A percentile compares a stretch with the other conserved stretches of the same genome.
phyloP scores from a whole-genome alignment of 2,113 vertebrate genomes.

The Suncus etruscus region DNA sequence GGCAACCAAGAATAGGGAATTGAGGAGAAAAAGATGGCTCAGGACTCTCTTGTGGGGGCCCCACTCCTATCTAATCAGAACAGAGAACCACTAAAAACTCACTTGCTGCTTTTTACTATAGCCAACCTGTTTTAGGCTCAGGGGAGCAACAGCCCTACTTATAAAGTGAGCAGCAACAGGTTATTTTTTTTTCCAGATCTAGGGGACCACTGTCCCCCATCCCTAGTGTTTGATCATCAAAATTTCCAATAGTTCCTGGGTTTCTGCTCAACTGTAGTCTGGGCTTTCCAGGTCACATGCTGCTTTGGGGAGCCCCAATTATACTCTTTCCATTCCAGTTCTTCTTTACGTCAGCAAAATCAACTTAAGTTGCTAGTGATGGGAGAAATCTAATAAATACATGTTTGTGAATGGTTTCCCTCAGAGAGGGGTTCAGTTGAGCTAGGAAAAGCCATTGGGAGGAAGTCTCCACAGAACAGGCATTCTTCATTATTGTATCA shows the following conservation, averaged over 20 bases:
- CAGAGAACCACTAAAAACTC: background rate
- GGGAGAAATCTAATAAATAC: slow-evolving; percentile 24
- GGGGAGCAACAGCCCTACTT: background rate
- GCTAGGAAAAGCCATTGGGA: slow-evolving; percentile 16
- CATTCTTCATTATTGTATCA: background rate
- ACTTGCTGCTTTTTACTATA: background rate
- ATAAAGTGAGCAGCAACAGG: background rate
- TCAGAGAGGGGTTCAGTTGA: slow-evolving; percentile 17
- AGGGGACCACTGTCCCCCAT: background rate
- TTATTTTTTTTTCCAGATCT: background rate
- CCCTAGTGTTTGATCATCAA: background rate
- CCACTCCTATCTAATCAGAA: background rate
- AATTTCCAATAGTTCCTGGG: background rate
- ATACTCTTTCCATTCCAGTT: slow-evolving; percentile 9
- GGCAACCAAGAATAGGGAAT: background rate
- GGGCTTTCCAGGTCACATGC: background rate
- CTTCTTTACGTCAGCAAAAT: background rate
- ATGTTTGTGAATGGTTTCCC: background rate
- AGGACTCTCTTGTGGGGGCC: background rate
- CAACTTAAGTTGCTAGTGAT: background rate
- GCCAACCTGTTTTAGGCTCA: background rate
- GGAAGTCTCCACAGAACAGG: background rate
- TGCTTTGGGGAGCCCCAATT: background rate
- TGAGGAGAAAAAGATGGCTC: background rate
- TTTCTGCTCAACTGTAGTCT: background rate